phyloP scores from a whole-genome alignment of 2,888 invertebrate genomes.

The Nephrotoma appendiculata region DNA sequence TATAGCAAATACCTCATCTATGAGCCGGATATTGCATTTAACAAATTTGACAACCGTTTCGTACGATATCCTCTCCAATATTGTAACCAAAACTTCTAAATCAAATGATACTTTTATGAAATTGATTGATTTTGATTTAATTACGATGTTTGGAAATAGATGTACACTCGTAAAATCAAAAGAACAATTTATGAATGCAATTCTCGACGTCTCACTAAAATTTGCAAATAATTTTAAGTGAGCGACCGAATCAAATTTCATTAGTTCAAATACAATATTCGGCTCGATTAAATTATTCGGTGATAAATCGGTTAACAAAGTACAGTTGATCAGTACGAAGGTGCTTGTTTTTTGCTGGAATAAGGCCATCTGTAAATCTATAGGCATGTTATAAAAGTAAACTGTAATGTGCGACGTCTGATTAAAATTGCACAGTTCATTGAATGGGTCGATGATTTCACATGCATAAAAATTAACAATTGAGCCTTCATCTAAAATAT shows the following conservation, averaged over 20 bases:
- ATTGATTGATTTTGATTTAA: neutral
- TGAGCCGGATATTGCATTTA: neutral
- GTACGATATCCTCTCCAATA: neutral
- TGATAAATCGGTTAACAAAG: neutral
- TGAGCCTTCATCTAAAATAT: too few relatives aligned
- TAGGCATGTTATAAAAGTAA: too few relatives aligned
- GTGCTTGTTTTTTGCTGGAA: too few relatives aligned
- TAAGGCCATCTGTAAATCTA: too few relatives aligned
- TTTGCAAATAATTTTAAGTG: neutral
- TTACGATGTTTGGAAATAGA: neutral
- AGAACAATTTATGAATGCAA: neutral
- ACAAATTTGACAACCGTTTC: accelerated
- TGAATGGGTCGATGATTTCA: too few relatives aligned
- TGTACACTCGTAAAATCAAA: too few relatives aligned
- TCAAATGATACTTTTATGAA: neutral
- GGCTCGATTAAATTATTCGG: neutral
- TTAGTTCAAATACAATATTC: neutral
- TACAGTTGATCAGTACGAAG: neutral
- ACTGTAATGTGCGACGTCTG: too few relatives aligned
- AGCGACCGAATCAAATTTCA: neutral
- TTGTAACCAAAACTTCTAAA: neutral
- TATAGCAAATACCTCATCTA: neutral
- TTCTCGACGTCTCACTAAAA: neutral
- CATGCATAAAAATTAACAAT: too few relatives aligned
- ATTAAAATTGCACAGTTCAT: too few relatives aligned